phyloP scores from a whole-genome alignment of 2,888 invertebrate genomes.

The Nomada ruficornis region DNA sequence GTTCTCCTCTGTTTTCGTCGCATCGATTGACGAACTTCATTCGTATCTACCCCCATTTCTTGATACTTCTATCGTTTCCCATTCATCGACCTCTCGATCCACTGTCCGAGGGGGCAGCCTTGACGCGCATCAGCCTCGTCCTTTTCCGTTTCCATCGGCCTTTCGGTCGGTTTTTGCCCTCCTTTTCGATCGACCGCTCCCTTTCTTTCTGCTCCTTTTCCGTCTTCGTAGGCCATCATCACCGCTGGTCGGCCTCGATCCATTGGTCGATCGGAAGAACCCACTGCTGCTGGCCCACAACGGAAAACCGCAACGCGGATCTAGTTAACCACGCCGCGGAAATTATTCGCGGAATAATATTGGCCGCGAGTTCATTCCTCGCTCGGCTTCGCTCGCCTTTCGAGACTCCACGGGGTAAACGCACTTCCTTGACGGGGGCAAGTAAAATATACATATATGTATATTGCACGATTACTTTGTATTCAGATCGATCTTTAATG shows the following conservation, averaged over 20 bases:
- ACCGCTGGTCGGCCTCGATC: conserved; percentile 44
- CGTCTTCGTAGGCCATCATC: conserved; percentile 62
- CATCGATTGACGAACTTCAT: no score
- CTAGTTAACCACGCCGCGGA: conserved; percentile 73
- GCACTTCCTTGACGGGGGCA: conserved; percentile 26
- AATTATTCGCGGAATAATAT: conserved; percentile 72
- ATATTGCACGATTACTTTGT: conserved; percentile 4
- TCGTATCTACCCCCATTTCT: no score
- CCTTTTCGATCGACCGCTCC: conserved; percentile 38
- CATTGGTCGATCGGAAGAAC: conserved; percentile 47
- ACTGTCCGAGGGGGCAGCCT: conserved; percentile 46
- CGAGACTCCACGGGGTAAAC: conserved; percentile 25
- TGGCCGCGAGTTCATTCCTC: conserved; percentile 25
- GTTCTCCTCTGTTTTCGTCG: no score
- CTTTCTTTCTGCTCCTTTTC: conserved; percentile 54
- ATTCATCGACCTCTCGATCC: conserved; percentile 62
- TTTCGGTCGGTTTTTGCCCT: conserved; percentile 38
- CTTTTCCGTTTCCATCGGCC: conserved; percentile 37
- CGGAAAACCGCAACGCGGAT: conserved; percentile 74
- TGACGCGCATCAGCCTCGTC: conserved; percentile 48
- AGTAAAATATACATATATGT: background rate
- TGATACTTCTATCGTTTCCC: conserved; percentile 41
- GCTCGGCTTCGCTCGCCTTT: no score
- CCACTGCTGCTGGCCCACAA: conserved; percentile 38
- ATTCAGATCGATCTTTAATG: background rate